phyloP scores from a whole-genome alignment of 2,797 vertebrate species.

The Scyliorhinus canicula region DNA sequence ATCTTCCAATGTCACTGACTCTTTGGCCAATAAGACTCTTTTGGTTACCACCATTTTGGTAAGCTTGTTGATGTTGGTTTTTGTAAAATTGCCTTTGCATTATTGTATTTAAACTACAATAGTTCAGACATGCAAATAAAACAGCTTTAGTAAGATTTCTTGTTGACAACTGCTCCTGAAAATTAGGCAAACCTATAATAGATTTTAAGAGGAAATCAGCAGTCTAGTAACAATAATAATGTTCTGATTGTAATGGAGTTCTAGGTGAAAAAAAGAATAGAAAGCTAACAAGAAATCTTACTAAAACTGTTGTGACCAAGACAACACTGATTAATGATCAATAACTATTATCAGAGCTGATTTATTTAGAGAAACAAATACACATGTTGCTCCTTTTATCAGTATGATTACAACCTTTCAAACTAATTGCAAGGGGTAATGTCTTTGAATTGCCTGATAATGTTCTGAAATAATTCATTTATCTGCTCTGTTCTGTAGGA shows the following conservation, averaged over 20 bases:
- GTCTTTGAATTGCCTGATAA: background rate
- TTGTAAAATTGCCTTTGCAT: background rate
- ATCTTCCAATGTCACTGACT: constrained; percentile 79
- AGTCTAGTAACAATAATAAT: background rate
- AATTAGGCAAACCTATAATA: background rate
- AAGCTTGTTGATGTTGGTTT: constrained; percentile 45
- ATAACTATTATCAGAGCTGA: background rate
- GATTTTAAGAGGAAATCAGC: background rate
- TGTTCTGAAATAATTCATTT: background rate
- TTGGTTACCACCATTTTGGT: constrained; percentile 97
- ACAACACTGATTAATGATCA: background rate
- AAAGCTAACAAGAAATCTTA: too few relatives aligned
- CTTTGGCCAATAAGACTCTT: constrained; percentile 87
- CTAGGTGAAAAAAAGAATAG: too few relatives aligned
- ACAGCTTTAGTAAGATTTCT: background rate
- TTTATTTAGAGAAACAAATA: background rate
- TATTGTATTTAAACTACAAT: background rate
- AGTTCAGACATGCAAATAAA: background rate
- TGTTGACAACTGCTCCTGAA: background rate
- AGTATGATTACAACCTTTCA: background rate
- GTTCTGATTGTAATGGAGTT: background rate
- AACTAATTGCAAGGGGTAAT: background rate
- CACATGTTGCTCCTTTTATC: background rate
- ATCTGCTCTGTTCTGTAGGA: constrained; percentile 63
- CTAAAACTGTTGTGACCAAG: too few relatives aligned